Evolutionary conservation across 2,797 vertebrate genomes (phyloP).

Genomic region (Anguilla obscura): DNA sequence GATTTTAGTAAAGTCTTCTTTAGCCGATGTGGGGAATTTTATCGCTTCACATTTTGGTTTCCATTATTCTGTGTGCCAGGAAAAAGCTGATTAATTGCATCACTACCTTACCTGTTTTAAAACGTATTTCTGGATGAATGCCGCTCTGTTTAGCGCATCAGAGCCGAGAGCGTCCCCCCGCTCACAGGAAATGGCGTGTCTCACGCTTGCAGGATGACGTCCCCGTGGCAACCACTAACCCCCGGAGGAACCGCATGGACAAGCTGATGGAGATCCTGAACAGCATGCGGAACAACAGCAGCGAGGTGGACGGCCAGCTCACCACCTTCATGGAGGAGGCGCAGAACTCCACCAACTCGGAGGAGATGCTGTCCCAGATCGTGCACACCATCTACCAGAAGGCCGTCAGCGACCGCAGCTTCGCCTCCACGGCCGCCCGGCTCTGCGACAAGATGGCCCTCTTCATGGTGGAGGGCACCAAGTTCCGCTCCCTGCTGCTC

Average conservation of each 20-base stretch:
- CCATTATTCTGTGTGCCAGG: not conserved
- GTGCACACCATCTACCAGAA: conserved; percentile 90
- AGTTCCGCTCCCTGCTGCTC: conserved; percentile 94
- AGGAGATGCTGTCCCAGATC: conserved; percentile 89
- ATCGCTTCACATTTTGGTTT: not conserved
- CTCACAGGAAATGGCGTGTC: not conserved
- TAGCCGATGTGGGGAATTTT: not conserved
- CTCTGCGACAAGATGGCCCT: conserved; percentile 97
- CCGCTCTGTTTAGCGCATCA: not conserved
- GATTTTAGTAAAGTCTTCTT: not conserved
- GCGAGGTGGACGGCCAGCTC: conserved; percentile 87
- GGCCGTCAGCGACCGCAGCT: conserved; percentile 90
- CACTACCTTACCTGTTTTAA: not conserved
- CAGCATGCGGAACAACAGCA: conserved; percentile 95
- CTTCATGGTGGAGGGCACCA: conserved; percentile 97
- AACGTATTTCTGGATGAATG: not conserved
- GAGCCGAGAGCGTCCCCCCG: not conserved
- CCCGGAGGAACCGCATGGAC: conserved; percentile 88
- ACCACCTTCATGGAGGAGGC: conserved; percentile 95
- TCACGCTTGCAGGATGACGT: conserved; percentile 81
- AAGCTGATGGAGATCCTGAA: conserved; percentile 91
- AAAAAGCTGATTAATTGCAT: not conserved
- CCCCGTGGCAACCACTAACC: conserved; percentile 66
- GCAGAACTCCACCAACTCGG: conserved; percentile 87
- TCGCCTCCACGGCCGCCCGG: conserved; percentile 89